Evolutionary conservation across 2,797 vertebrate genomes (phyloP).

Genomic region (Epinephelus coioides): DNA sequence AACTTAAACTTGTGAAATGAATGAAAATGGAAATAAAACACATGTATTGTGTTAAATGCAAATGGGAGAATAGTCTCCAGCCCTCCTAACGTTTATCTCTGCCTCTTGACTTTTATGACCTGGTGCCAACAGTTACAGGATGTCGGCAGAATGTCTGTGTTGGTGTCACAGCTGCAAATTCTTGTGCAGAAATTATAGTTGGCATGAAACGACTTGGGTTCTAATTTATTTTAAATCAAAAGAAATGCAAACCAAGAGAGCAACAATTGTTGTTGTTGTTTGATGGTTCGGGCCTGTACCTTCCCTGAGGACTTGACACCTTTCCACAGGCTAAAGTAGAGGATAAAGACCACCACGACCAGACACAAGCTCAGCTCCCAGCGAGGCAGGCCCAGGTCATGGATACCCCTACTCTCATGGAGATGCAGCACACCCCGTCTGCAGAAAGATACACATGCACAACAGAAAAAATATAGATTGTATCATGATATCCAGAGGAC

Average conservation of each 20-base stretch:
- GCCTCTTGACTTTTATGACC: slow-evolving; percentile 4
- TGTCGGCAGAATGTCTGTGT: neutral
- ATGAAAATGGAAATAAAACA: too few relatives aligned
- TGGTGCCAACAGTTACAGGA: neutral
- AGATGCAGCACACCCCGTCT: slow-evolving; percentile 95
- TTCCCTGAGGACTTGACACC: slow-evolving; percentile 99
- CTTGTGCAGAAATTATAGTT: neutral
- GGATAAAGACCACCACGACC: slow-evolving; percentile 91
- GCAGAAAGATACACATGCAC: slow-evolving; percentile 34
- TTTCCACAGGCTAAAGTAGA: slow-evolving; percentile 99
- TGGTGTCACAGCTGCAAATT: neutral
- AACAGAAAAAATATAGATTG: neutral
- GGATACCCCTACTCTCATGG: slow-evolving; percentile 93
- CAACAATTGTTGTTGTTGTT: neutral
- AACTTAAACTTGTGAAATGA: too few relatives aligned
- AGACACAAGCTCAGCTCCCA: slow-evolving; percentile 95
- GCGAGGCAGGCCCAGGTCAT: slow-evolving; percentile 92
- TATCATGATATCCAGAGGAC: neutral
- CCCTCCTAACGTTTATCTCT: neutral
- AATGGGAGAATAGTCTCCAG: neutral
- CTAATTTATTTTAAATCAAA: neutral
- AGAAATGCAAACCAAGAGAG: slow-evolving; percentile 4
- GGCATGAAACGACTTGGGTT: neutral
- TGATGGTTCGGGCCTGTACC: slow-evolving; percentile 80
- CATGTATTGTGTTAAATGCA: neutral